Evolutionary conservation across 1,140 invertebrate genomes (phyloP).

Genomic region (Drosophila virilis): DNA sequence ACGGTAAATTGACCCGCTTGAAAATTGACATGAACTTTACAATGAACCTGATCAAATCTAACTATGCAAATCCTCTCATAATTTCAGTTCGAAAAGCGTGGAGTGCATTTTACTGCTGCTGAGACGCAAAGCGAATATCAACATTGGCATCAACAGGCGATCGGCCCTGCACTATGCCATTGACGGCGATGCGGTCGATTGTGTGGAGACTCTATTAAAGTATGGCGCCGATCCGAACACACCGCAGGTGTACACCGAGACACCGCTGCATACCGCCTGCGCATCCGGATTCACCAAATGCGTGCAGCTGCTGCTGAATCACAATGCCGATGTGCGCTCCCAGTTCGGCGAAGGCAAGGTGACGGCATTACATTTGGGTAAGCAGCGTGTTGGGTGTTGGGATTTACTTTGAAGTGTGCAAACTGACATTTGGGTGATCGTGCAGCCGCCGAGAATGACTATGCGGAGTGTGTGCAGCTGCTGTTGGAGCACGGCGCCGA

Average conservation of each 20-base stretch:
- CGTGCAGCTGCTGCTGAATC: constrained; percentile 88
- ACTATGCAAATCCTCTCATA: neutral
- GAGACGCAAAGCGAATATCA: constrained; percentile 88
- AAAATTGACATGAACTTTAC: neutral
- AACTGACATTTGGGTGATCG: neutral
- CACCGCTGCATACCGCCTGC: constrained; percentile 92
- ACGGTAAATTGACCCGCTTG: too few species aligned
- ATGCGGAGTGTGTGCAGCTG: constrained; percentile 88
- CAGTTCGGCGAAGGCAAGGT: constrained; percentile 88
- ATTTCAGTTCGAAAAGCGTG: constrained; percentile 85
- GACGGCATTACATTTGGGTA: constrained; percentile 91
- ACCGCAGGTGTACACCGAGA: constrained; percentile 93
- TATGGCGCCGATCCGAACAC: constrained; percentile 91
- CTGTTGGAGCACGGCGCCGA: constrained; percentile 90
- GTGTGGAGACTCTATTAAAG: constrained; percentile 88
- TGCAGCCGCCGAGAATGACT: constrained; percentile 90
- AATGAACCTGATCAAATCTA: neutral
- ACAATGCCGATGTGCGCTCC: constrained; percentile 91
- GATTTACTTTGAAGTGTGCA: neutral
- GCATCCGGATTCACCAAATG: constrained; percentile 89
- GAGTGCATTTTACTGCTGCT: constrained; percentile 87
- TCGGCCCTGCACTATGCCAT: constrained; percentile 91
- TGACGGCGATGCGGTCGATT: constrained; percentile 88
- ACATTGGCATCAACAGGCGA: constrained; percentile 88
- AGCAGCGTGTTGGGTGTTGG: neutral